Base-by-base conservation (phyloP, 2,113 vertebrate genomes). In the Bolborhynchus lineola region DNA sequence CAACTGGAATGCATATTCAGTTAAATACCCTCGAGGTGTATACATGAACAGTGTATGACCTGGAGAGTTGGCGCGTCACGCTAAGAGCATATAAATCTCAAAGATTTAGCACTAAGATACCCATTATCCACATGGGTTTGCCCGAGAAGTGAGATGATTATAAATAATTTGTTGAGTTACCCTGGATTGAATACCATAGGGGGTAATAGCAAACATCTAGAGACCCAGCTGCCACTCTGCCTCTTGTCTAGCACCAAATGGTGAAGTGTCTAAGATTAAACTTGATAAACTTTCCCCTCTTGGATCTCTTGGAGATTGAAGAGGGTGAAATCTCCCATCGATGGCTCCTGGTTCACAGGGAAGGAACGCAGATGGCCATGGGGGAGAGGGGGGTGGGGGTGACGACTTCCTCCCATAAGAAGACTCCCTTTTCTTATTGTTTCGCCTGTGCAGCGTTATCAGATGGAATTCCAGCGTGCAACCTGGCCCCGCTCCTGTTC, bases 41-140 rank as follows among this genome's bases (percentile, higher is more conserved):
- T 33, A 25, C 88, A 41, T 16, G 44, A 89, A 31, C 81, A 17
- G 82, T 39, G 0, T 13, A 25, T 15, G 84, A 76, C 82, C 94
- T 47, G 90, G 80, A 2, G 6, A 44, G 81, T 81, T 35, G 93
- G 92, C 83, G 76, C 47, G 80, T 28, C 85, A 8, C 1, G 53
- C 92, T 96, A 92, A 94, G 94, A 95, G 95, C 93, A 20, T n/a
- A 93, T 90, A 50, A 67, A 81, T 94, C 94, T 90, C 6, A 4
- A 1, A 95, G 95, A 90, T 88, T 63, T 17, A 70, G 23, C 83
- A 1, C 68, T 25, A 2, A 92, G 95, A 95, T 93, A 88, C 70
- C 18, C 11, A 44, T 55, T 50, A 53, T 15, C 60, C 86, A 31
- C 68, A 14, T 39, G 35, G 79, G 10, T 67, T 77, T 29, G 53